Conservation (phyloP, 2,113 vertebrate genomes). For the Dasyprocta punctata region DNA sequence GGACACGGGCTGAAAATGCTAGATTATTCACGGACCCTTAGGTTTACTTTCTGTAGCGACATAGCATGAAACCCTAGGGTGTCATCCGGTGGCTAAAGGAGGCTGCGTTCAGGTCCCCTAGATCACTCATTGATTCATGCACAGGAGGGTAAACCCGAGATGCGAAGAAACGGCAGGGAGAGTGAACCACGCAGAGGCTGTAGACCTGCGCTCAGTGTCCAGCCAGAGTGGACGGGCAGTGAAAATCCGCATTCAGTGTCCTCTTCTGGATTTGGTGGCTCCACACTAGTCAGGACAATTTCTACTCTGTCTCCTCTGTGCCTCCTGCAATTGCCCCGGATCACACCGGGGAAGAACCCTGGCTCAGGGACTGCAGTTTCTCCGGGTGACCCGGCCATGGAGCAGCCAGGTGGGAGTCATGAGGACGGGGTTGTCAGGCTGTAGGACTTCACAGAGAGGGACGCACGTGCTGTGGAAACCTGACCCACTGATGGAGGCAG, state of each 20-base stretch:
- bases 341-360: accelerated
- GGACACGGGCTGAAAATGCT: not conserved
- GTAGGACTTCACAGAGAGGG: not conserved
- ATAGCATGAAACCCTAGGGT: not conserved
- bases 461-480: not conserved
- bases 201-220: not conserved
- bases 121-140: not conserved
- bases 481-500: not conserved
- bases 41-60: not conserved
- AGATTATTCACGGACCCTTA: not conserved
- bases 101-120: not conserved
- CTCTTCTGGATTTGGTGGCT: not conserved
- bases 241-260: not conserved
- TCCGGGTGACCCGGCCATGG: accelerated
- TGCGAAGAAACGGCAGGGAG: not conserved
- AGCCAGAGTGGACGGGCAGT: not conserved
- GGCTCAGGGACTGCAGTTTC: accelerated
- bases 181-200: no score
- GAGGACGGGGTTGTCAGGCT: no score
- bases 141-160: not conserved
- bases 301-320: not conserved
- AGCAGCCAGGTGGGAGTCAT: not conserved
- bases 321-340: no score
- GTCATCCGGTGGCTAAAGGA: not conserved
- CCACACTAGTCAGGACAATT: not conserved